Percentiles rank a stretch among this genome's conserved stretches.
phyloP scores from a whole-genome alignment of 2,113 vertebrate genomes.

The Entelurus aequoreus region DNA sequence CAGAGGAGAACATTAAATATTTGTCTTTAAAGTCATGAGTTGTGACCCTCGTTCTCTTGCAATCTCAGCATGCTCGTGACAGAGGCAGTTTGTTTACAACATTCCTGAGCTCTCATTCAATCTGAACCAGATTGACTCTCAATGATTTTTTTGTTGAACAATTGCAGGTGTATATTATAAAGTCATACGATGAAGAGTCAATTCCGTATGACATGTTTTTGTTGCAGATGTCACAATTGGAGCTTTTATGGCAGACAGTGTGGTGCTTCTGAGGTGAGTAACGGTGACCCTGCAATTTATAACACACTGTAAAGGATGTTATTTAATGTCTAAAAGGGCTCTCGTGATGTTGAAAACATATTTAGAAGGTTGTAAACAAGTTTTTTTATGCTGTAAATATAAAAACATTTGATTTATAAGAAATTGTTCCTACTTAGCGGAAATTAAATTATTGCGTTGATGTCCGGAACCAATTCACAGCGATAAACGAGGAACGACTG shows the following conservation, averaged over 20 bases:
- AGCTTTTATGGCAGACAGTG: conserved; percentile 90
- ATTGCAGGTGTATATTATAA: conserved; percentile 32
- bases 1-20: conserved; percentile 17
- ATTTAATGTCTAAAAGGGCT: too few relatives aligned
- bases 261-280: conserved; percentile 89
- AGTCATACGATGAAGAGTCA: not conserved
- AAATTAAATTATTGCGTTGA: too few relatives aligned
- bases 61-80: conserved; percentile 35
- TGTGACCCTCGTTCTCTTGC: conserved; percentile 25
- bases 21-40: conserved; percentile 9
- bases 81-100: conserved; percentile 69
- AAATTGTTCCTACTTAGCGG: too few relatives aligned
- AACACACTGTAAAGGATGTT: too few relatives aligned
- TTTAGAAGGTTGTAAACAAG: too few relatives aligned
- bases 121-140: conserved; percentile 27
- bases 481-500: too few relatives aligned
- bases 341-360: too few relatives aligned
- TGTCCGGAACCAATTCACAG: too few relatives aligned
- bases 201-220: conserved; percentile 18
- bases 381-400: too few relatives aligned
- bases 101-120: conserved; percentile 59
- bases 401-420: too few relatives aligned
- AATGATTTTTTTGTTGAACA: conserved; percentile 38
- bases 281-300: not conserved
- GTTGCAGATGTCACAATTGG: conserved; percentile 90